Base-by-base conservation (phyloP, 2,113 vertebrate species). In the Gallinago jamesoni region DNA sequence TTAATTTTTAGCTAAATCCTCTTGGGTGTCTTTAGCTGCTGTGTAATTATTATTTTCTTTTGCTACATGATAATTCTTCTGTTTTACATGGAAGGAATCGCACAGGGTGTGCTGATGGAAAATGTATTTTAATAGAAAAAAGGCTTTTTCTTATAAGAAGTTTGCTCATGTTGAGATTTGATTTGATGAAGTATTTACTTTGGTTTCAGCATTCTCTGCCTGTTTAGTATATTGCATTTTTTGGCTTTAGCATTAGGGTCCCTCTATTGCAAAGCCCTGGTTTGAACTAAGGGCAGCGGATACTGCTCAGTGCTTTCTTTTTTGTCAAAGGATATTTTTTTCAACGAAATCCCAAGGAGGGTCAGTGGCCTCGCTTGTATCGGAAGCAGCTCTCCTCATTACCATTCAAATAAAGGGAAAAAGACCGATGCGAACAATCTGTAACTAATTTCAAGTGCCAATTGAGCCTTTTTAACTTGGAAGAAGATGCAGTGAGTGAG, bases 361-460 rank as follows among this genome's bases (percentile, higher is more conserved):
- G 81, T 95, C 97, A 86, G 90, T 80, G 94, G 74, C 94, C 84
- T 63, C 9, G 4, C 94, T 84, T 90, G 90, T 93, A 57, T 90
- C 22, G 56, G 96, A 91, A 95, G 87, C 94, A 81, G 76, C 78
- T 89, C 94, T 89, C 90, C 57, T 68, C 85, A 50, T 93, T 93
- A 18, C 94, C 75, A n/a, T 90, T 81, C 72, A 6, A 43, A 28
- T 13, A 81, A 70, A 56, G 92, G 74, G 53, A 55, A 22, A 81
- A 57, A 85, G 74, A 22, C 41, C 3, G 1, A 70, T 2, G 2
- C 0, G 35, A 57, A 1, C 93, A 93, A 67, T 91, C 92, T 96
- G 97, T 59, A 96, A 94, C 94, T 78, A 30, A 94, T 96, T 97
- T 81, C 84, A 76, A 33, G 85, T 80, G 76, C 89, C 87, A 55